phyloP scores from a whole-genome alignment of 2,113 vertebrate species.

The Prunella himalayana region DNA sequence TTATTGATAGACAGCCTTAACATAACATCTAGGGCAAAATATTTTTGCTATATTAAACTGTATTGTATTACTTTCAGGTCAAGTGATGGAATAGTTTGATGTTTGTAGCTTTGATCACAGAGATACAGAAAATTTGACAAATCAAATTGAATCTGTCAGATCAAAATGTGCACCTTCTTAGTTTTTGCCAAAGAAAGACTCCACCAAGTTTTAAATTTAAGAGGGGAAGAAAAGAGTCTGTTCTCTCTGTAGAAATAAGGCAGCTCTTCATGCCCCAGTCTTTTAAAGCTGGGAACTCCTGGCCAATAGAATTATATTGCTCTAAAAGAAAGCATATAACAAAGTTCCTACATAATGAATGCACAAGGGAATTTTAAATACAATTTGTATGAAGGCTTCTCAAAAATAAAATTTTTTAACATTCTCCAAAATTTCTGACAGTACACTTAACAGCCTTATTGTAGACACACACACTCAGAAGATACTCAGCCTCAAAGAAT shows the following conservation, averaged over 20 bases:
- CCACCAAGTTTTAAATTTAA: not conserved
- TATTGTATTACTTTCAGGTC: not conserved
- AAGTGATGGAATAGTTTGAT: not conserved
- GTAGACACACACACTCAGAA: not conserved
- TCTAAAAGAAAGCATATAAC: not conserved
- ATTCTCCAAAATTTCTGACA: not conserved
- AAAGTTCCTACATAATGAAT: not conserved
- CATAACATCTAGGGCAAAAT: not conserved
- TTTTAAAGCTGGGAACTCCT: not conserved
- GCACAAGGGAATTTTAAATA: not conserved
- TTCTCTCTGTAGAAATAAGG: not conserved
- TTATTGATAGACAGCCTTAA: conserved; percentile 9
- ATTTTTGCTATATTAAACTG: not conserved
- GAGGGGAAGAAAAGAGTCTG: not conserved
- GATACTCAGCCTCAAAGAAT: not conserved
- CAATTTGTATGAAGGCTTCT: not conserved
- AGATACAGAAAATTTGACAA: not conserved
- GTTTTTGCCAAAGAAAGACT: not conserved
- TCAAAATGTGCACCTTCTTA: not conserved
- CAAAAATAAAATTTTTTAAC: not conserved
- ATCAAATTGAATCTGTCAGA: not conserved
- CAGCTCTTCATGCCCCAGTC: not conserved
- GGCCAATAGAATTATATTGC: not conserved
- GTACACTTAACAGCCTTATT: not conserved
- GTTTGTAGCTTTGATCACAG: not conserved